phyloP scores from a whole-genome alignment of 2,888 invertebrate genomes.

The Amphipyra tragopoginis region DNA sequence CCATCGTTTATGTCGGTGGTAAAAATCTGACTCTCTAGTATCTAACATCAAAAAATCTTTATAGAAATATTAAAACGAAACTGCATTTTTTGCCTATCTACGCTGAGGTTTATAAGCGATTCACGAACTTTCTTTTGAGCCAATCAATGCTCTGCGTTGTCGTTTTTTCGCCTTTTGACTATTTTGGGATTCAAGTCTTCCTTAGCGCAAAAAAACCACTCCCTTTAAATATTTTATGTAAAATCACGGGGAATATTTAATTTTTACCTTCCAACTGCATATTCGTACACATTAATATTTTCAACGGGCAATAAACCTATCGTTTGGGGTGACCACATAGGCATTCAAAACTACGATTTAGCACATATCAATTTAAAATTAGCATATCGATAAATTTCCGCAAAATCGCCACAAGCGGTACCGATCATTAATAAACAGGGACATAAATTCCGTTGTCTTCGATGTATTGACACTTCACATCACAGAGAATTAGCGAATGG shows the following conservation, averaged over 20 bases:
- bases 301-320: constrained; percentile 7
- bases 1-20: no score
- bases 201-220: not conserved
- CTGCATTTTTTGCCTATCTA: not conserved
- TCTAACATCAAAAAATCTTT: no score
- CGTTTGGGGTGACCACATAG: not conserved
- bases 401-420: constrained; percentile 36
- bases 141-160: not conserved
- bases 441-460: constrained; percentile 42
- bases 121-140: not conserved
- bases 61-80: not conserved
- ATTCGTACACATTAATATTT: not conserved
- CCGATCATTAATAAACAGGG: constrained; percentile 26
- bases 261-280: not conserved
- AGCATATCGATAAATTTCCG: constrained; percentile 35
- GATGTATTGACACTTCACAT: constrained; percentile 42
- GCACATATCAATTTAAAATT: constrained; percentile 29
- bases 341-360: constrained; percentile 16
- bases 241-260: not conserved
- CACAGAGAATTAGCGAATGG: constrained; percentile 13
- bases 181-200: not conserved
- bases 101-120: not conserved
- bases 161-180: not conserved
- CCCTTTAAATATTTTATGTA: not conserved
- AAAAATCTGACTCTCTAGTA: no score